Conservation (phyloP, 2,113 vertebrate genomes). For the Tenebrosternarchus preto region DNA sequence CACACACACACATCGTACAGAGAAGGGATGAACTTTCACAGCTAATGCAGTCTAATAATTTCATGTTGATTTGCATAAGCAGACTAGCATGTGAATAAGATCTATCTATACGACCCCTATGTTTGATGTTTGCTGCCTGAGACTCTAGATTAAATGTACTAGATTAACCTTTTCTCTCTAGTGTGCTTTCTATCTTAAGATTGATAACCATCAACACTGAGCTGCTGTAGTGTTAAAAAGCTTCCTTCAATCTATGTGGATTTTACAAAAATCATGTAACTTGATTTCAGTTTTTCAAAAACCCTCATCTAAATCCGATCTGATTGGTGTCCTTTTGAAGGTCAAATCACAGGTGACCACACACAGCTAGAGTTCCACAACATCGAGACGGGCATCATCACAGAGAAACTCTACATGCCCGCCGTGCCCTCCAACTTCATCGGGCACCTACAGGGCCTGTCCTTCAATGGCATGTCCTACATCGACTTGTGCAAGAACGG, state of each 20-base stretch:
- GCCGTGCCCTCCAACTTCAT: constrained; percentile 98
- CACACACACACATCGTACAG: background rate
- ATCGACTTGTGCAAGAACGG: constrained; percentile 99
- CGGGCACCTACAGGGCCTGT: constrained; percentile 95
- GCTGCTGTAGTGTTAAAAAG: constrained; percentile 37
- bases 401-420: constrained; percentile 93
- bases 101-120: constrained; percentile 1
- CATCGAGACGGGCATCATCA: constrained; percentile 98
- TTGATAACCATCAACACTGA: constrained; percentile 5
- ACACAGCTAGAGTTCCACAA: constrained; percentile 99
- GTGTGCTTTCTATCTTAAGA: constrained; percentile 1
- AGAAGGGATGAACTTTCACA: constrained; percentile 3
- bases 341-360: constrained; percentile 98
- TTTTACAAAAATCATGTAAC: constrained; percentile 17
- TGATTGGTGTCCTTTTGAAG: constrained; percentile 70
- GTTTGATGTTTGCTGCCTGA: constrained; percentile 2
- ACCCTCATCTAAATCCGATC: constrained; percentile 37
- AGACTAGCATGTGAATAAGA: constrained; percentile 19
- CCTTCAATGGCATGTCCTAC: constrained; percentile 98
- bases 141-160: constrained; percentile 14
- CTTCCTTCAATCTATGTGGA: constrained; percentile 6
- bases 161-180: constrained; percentile 37
- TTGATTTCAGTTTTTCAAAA: background rate
- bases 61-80: constrained; percentile 13
- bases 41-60: constrained; percentile 28